Evolutionary conservation across 2,113 vertebrate genomes (phyloP), one percentile per base, ranked within the genome.

Genomic region (Tor tambroides): DNA sequence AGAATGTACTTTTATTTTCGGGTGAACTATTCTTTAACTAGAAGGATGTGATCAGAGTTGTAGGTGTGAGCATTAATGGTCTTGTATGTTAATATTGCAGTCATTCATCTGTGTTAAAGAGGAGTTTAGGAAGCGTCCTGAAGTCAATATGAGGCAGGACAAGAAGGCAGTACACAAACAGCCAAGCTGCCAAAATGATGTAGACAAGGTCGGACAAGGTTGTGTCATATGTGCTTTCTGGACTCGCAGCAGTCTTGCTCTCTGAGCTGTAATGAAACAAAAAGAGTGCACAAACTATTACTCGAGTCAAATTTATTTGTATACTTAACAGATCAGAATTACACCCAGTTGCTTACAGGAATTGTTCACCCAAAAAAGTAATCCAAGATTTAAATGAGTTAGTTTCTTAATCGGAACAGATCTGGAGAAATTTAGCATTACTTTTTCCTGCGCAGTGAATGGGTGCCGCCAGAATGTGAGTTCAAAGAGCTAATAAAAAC

Each of bases 141-240:
- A 93, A 49, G 90, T 96, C 95, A 78, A 99, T 93, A 91, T 98
- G 96, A 1, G 97, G 97, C 90, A 99, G 94, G 74, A 99, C 92
- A 91, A 97, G 93, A 80, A 97, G 91, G 91, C 96, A 99, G 93
- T 98, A 99, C 65, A 97, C 92, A 82, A 97, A 92, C 71, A 97
- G 91, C 98, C 98, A 99, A 87, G 97, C 94, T 88, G 97, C 93
- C 87, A 98, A 90, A 23, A 97, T 90, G 56, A 97, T 93, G 80
- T 96, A 95, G 35, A 96, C 92, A 26, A 77, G 74, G 89, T 98
- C 96, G 1, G 78, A 69, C 41, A 86, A 74, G 32, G 21, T 69
- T 19, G 82, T 23, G 7, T 56, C 86, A 74, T 54, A 26, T 23
- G 65, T 28, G 46, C 26, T 32, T 23, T n/a, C 87, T 26, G 72